These are phyloP conservation scores for Drosophila repletoides DNA, from an alignment of 1,140 invertebrate species.

Conservation along the genomic window DNA sequence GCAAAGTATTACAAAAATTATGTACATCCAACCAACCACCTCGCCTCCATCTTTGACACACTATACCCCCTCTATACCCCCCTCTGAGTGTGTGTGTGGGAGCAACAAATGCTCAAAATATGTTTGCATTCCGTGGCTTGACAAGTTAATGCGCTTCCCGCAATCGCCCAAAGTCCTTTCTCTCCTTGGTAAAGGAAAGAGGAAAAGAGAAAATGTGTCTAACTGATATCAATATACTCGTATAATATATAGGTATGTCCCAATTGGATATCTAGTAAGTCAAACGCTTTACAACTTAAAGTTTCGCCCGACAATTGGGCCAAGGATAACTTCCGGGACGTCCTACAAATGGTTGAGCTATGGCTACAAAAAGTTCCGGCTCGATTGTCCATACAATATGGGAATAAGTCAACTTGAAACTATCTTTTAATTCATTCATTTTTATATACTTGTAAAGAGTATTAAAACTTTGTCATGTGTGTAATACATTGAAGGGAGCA, in stretches of 20 bases:
- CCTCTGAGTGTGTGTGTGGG: constrained; percentile 26
- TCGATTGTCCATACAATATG: no score
- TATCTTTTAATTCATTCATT: no score
- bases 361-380: no score
- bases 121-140: constrained; percentile 78
- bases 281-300: constrained; percentile 4
- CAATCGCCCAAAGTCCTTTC: constrained; percentile 21
- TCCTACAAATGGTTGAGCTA: neutral
- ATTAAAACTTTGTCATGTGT: no score
- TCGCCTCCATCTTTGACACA: neutral
- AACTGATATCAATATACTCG: no score
- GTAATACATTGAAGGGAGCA: no score
- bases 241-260: no score
- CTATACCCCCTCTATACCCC: constrained; percentile 1
- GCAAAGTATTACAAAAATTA: constrained; percentile 72
- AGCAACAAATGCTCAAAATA: constrained; percentile 75
- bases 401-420: no score
- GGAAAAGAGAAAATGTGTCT: no score
- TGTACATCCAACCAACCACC: constrained; percentile 53
- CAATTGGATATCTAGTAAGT: constrained; percentile 3
- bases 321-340: neutral
- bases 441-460: no score
- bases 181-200: no score
- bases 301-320: neutral
- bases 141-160: constrained; percentile 76